These are phyloP conservation scores for Prosopocoilus inquinatus DNA, from an alignment of 2,888 invertebrate genomes.

Conservation along the genomic window DNA sequence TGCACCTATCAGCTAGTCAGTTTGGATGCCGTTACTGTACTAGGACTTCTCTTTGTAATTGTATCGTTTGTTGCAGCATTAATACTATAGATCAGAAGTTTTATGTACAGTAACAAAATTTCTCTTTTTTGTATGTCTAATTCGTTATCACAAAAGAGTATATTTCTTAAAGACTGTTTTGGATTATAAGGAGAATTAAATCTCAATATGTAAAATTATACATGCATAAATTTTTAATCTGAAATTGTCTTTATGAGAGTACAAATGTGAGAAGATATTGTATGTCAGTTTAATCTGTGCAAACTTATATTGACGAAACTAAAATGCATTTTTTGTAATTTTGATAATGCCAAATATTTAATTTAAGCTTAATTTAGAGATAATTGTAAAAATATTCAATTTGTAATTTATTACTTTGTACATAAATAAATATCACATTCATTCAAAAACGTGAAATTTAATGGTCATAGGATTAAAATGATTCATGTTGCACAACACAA, in stretches of 20 bases:
- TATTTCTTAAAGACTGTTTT: too few species aligned
- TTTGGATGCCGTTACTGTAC: constrained; percentile 71
- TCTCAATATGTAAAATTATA: too few species aligned
- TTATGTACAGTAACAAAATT: too few species aligned
- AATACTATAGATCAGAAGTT: constrained; percentile 8
- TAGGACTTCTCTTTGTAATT: constrained; percentile 73
- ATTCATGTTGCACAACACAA: too few species aligned
- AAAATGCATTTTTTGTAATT: background rate
- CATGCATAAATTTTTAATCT: too few species aligned
- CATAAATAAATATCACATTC: too few species aligned
- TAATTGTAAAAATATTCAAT: background rate
- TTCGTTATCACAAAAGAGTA: background rate
- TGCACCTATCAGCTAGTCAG: constrained; percentile 69
- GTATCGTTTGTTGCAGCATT: constrained; percentile 67
- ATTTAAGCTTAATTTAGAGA: background rate
- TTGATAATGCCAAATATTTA: background rate
- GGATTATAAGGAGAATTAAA: too few species aligned
- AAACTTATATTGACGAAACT: constrained; percentile 2
- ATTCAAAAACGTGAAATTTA: too few species aligned
- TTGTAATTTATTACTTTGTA: background rate
- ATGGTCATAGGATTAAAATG: too few species aligned
- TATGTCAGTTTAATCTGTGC: background rate
- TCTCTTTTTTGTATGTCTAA: background rate
- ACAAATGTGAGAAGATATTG: constrained; percentile 5
- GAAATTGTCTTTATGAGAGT: constrained; percentile 5